Base-by-base conservation (phyloP, 2,113 vertebrate genomes). In the Cryptotis parvus region DNA sequence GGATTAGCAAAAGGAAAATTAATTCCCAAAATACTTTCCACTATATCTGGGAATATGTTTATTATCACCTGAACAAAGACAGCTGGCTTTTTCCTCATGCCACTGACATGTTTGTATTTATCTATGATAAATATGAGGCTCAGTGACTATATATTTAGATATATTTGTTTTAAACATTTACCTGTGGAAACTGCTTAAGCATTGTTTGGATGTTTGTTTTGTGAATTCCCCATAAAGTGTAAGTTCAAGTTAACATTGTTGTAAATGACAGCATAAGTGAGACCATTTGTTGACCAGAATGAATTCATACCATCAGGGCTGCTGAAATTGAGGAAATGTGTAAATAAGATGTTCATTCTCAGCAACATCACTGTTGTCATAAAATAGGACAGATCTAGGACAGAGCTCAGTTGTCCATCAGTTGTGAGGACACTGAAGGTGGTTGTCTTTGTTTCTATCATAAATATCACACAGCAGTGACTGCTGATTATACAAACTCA, bases 81-180 rank as follows among this genome's bases (percentile, higher is more conserved):
- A 96, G 90, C 89, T 91, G 95, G 92, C 89, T 96, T 96, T 87
- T 75, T 45, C 87, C 52, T 75, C 86, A 31, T 75, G 95, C 92
- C 94, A 82, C 83, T 96, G 94, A 94, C 94, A 93, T 1, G 2
- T 95, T 96, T 97, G 87, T 66, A 92, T 96, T 98, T 97, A 97
- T 97, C 89, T 96, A 83, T 49, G 75, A 96, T 94, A 97, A 97
- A 96, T 68, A 84, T 77, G 89, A 97, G 94, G 79, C 74, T 91
- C 49, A 0, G 43, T 96, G 93, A 97, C 98, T 97, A 97, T 93
- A 18, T 96, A 94, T 92, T 94, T 95, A 84, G 84, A 97, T 95
- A 93, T 95, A 95, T 97, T 97, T 97, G 92, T 95, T 97, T 98
- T 97, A 98, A 97, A 98, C 98, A 98, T 98, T 98, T 98, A 97